Conservation (phyloP, 2,797 vertebrate species). For the Champsocephalus gunnari region DNA sequence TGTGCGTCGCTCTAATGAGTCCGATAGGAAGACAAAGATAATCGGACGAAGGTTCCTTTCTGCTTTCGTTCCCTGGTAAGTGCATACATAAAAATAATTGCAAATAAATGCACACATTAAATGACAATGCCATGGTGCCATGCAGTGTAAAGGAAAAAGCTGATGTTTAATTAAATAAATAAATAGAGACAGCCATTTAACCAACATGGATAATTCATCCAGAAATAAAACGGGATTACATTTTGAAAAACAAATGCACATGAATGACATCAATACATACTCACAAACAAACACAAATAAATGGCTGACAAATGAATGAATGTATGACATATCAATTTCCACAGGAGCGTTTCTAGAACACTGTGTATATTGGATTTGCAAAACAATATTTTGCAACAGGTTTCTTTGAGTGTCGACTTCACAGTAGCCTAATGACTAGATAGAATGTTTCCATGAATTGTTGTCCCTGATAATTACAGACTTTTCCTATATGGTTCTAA, state of each 20-base stretch:
- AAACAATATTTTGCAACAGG: not conserved
- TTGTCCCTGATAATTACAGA: not conserved
- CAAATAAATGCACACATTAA: not conserved
- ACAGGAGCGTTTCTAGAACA: not conserved
- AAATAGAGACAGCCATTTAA: conserved; percentile 12
- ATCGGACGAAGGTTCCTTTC: conserved; percentile 38
- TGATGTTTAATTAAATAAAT: conserved; percentile 53
- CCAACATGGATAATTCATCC: not conserved
- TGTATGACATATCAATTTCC: not conserved
- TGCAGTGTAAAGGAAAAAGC: not conserved
- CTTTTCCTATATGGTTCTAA: not conserved
- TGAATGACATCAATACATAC: conserved; percentile 29
- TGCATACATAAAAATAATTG: not conserved
- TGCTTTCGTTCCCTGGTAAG: not conserved
- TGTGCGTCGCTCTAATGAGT: conserved; percentile 30
- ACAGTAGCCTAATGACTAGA: not conserved
- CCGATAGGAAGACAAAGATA: conserved; percentile 20
- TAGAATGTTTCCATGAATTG: not conserved
- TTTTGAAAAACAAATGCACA: not conserved
- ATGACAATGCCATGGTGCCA: not conserved
- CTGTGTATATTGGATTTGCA: not conserved
- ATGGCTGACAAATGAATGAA: not conserved
- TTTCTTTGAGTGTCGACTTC: not conserved
- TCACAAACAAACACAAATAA: conserved; percentile 14
- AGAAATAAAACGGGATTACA: conserved; percentile 8